These are phyloP conservation scores for Poeciliopsis occidentalis DNA, from an alignment of 2,113 vertebrate genomes.

Conservation along the genomic window DNA sequence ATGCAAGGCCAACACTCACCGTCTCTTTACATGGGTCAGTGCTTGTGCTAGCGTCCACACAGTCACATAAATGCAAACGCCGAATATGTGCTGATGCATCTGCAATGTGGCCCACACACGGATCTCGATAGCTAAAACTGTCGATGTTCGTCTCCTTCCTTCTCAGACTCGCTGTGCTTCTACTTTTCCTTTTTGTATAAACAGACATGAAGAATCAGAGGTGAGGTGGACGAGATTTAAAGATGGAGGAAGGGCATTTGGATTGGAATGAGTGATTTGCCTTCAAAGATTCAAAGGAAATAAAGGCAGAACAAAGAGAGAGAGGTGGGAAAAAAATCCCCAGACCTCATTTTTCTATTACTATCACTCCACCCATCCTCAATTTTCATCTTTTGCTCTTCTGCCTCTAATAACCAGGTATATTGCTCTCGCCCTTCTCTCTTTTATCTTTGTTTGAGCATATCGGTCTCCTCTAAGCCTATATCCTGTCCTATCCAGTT, in stretches of 20 bases:
- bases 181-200: constrained; percentile 44
- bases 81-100: constrained; percentile 26
- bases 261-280: constrained; percentile 54
- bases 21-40: constrained; percentile 70
- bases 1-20: constrained; percentile 65
- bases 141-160: not conserved
- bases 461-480: constrained; percentile 55
- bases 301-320: constrained; percentile 43
- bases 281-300: constrained; percentile 33
- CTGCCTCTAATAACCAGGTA: constrained; percentile 66
- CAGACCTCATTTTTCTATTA: constrained; percentile 44
- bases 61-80: constrained; percentile 16
- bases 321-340: constrained; percentile 9
- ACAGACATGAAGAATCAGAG: constrained; percentile 13
- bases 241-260: constrained; percentile 40
- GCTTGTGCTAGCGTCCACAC: constrained; percentile 24
- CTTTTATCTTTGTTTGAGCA: constrained; percentile 64
- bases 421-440: constrained; percentile 49
- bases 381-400: constrained; percentile 48
- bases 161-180: not conserved
- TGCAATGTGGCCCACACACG: constrained; percentile 50
- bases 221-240: constrained; percentile 25
- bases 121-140: constrained; percentile 33
- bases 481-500: constrained; percentile 62
- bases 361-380: constrained; percentile 44